Evolutionary conservation across 64 coral and sea anemone species (phyloP).

Genomic region (Platygyra sinensis): DNA sequence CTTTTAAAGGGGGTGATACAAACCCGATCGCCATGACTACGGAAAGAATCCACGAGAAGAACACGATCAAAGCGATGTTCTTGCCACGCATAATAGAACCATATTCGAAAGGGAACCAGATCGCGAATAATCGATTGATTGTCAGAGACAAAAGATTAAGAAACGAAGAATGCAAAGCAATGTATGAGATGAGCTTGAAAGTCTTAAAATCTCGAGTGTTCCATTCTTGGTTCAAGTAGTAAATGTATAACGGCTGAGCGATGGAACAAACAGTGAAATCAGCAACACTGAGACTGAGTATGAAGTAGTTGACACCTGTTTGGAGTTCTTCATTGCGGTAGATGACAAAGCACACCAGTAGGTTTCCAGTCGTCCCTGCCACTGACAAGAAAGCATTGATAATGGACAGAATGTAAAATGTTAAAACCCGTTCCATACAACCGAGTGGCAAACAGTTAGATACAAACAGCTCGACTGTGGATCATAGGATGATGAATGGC

Average conservation of each 20-base stretch:
- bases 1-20: neutral
- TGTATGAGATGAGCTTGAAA: slow-evolving; percentile 81
- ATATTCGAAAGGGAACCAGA: slow-evolving; percentile 14
- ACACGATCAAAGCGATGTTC: neutral
- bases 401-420: slow-evolving; percentile 3
- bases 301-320: slow-evolving; percentile 82
- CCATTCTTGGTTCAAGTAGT: slow-evolving; percentile 61
- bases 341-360: slow-evolving; percentile 82
- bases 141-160: slow-evolving; percentile 14
- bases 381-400: slow-evolving; percentile 78
- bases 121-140: slow-evolving; percentile 31
- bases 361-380: slow-evolving; percentile 84
- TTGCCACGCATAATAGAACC: slow-evolving; percentile 24
- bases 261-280: slow-evolving; percentile 85
- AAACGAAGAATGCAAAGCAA: slow-evolving; percentile 31
- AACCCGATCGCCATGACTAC: slow-evolving; percentile 16
- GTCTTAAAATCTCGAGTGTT: slow-evolving; percentile 14
- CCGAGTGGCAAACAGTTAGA: neutral
- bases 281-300: slow-evolving; percentile 83
- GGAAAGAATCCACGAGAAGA: neutral
- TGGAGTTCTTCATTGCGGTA: slow-evolving; percentile 68
- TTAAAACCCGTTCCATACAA: neutral
- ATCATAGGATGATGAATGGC: no score
- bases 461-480: neutral
- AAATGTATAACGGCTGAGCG: slow-evolving; percentile 90